Base-by-base conservation (phyloP, 2,113 vertebrate genomes). In the Podocnemis expansa region DNA sequence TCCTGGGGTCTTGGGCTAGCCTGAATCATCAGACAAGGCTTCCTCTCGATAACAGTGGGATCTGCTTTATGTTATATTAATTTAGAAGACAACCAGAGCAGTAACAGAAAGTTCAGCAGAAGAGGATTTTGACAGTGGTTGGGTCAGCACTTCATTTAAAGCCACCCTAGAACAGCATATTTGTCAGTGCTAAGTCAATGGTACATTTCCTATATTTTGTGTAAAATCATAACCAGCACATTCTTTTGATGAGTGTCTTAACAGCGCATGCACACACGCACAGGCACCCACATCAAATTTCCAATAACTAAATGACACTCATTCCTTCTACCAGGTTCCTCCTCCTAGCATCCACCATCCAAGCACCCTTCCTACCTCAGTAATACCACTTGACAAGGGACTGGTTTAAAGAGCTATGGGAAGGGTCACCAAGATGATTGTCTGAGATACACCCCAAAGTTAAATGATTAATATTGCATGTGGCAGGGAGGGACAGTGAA, bases 1-100 rank as follows among this genome's bases (percentile, higher is more conserved):
- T 43, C 38, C 6, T 7, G 41, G 22, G 38, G 5, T 52, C 70
- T 34, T 58, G 34, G 0, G 1, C 76, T 51, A 21, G 1, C 16
- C 24, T 81, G 25, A 85, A 76, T 47, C 85, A 92, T 73, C 34
- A 78, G 38, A 19, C 3, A 49, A 29, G 55, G 3, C 80, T 91
- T 84, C 52, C 54, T 92, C 80, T 10, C 43, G 91, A 14, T 54
- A 60, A 41, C 31, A 22, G 13, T 2, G 2, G 73, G 82, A 22
- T 56, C 22, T 67, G 63, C 17, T n/a, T 67, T n/a, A 67, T n/a
- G 63, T 34, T 67, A 14, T 34, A 63, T 67, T 67, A 21, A 67
- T 93, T 49, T 55, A 49, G 27, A 80, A 16, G 11, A 6, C 21
- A 45, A 10, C 34, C 56, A 81, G 81, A 78, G 6, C 17, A 8